Conservation (phyloP, 2,888 invertebrate genomes). For the Abrostola tripartita region DNA sequence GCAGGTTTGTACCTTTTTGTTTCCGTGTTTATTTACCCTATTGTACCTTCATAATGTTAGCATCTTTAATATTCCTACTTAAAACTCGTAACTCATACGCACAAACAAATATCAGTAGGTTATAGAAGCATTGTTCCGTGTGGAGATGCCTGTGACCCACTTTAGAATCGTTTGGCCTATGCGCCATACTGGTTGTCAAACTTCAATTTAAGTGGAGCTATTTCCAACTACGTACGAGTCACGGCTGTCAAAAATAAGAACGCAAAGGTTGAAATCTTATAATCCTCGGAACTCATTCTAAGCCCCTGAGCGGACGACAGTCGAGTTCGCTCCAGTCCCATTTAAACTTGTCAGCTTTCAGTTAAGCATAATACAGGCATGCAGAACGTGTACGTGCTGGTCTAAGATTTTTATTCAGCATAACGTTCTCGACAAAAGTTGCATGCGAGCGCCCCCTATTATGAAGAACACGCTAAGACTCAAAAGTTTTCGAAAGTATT, state of each 20-base stretch:
- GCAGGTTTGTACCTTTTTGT: no score
- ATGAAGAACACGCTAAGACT: conserved; percentile 26
- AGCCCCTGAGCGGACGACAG: no score
- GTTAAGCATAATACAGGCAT: conserved; percentile 6
- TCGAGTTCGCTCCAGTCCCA: not conserved
- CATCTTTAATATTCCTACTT: no score
- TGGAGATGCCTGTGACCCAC: not conserved
- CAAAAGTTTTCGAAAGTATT: conserved; percentile 25
- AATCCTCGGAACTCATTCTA: no score
- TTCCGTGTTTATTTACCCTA: no score
- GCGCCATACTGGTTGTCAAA: not conserved
- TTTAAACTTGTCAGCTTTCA: not conserved
- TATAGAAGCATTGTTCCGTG: not conserved
- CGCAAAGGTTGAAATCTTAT: no score
- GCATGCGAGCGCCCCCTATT: conserved; percentile 17
- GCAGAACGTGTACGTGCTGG: conserved; percentile 3
- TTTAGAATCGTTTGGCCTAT: not conserved
- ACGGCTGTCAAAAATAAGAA: no score
- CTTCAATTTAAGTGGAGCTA: not conserved
- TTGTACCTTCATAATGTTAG: no score
- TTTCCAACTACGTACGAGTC: no score
- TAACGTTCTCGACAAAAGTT: conserved; percentile 21
- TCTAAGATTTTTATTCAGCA: conserved; percentile 11
- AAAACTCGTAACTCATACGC: no score
- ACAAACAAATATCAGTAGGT: not conserved